These are phyloP conservation scores for Agonopterix arenella DNA, from an alignment of 2,888 invertebrate genomes.

Conservation along the genomic window DNA sequence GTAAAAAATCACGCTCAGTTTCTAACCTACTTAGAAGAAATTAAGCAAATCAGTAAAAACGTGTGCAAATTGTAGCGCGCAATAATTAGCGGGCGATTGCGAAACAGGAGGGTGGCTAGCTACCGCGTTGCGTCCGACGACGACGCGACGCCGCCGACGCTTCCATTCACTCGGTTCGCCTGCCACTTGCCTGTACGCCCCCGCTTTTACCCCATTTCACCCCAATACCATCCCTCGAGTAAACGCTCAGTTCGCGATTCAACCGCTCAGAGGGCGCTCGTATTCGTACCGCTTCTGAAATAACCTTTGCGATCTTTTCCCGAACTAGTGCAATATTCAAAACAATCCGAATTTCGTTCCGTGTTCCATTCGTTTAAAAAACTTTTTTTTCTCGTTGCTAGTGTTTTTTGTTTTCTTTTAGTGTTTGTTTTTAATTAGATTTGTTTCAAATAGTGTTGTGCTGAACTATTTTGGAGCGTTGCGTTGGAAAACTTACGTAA, in stretches of 20 bases:
- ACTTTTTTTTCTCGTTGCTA: conserved; percentile 24
- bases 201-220: conserved; percentile 43
- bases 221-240: conserved; percentile 36
- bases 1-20: not conserved
- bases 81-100: conserved; percentile 8
- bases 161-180: conserved; percentile 12
- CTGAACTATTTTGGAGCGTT: conserved; percentile 18
- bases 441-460: conserved; percentile 36
- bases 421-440: conserved; percentile 26
- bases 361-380: conserved; percentile 22
- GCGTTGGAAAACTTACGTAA: conserved; percentile 64
- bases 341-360: conserved; percentile 38
- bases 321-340: conserved; percentile 46
- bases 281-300: conserved; percentile 20
- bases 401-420: conserved; percentile 34
- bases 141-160: conserved; percentile 13
- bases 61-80: conserved; percentile 5
- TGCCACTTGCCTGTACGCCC: conserved; percentile 19
- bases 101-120: not conserved
- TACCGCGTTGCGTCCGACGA: conserved; percentile 6
- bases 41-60: not conserved
- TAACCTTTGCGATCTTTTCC: conserved; percentile 48
- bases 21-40: not conserved
- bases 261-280: conserved; percentile 30
- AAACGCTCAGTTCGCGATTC: conserved; percentile 46